Percentiles rank a stretch among this genome's conserved stretches.
These are phyloP conservation scores for Brevimyrus niger DNA, from an alignment of 2,113 vertebrate genomes.

Conservation along the genomic window DNA sequence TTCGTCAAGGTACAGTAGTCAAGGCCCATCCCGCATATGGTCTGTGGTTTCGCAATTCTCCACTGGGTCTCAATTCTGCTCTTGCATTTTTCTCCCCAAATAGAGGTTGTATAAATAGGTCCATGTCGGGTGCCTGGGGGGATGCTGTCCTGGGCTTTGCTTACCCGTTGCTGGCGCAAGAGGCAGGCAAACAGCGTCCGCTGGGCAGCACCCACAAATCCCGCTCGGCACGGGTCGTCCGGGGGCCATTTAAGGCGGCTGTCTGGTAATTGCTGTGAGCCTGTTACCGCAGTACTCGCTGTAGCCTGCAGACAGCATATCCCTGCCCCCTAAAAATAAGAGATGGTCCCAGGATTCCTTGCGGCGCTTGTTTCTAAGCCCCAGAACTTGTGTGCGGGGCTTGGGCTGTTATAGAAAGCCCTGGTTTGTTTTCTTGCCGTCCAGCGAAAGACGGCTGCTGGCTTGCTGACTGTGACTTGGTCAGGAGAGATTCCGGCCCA, in stretches of 20 bases:
- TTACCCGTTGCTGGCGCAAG: background rate
- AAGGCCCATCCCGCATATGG: background rate
- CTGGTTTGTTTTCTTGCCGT: background rate
- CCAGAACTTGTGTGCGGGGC: background rate
- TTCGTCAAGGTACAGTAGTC: conserved; percentile 64
- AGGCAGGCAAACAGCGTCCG: background rate
- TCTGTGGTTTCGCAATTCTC: background rate
- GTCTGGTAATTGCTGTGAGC: background rate
- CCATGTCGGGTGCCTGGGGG: background rate
- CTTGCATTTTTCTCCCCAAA: background rate
- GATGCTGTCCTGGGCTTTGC: background rate
- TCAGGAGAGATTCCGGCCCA: background rate
- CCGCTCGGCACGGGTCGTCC: background rate
- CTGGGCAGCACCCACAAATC: background rate
- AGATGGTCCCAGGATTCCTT: background rate
- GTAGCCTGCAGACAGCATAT: background rate
- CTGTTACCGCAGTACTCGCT: background rate
- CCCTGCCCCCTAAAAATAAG: background rate
- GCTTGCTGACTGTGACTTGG: background rate
- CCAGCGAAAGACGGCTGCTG: background rate
- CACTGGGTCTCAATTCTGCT: background rate
- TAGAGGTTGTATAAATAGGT: background rate
- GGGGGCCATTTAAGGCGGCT: background rate
- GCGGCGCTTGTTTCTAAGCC: background rate
- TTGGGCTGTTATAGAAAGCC: background rate